Percentiles rank a stretch among this genome's conserved stretches.
Conservation (phyloP, 2,113 vertebrate species). For the Pongo pygmaeus region DNA sequence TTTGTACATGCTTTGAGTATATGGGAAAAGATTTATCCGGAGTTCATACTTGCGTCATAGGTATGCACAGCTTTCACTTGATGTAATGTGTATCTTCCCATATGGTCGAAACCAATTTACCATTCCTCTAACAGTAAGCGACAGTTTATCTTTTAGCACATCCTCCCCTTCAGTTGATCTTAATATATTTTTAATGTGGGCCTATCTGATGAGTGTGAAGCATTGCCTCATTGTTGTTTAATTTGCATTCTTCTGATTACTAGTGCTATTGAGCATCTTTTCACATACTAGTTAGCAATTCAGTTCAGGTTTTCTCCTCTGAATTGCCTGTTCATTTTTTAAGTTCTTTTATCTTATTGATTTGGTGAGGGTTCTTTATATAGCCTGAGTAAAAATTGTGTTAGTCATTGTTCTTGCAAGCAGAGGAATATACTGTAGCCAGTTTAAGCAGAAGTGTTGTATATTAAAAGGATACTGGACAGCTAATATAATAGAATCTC, state of each 20-base stretch:
- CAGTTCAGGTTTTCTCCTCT: not conserved
- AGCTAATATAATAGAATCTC: not conserved
- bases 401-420: not conserved
- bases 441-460: not conserved
- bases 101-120: not conserved
- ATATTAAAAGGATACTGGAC: not conserved
- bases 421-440: not conserved
- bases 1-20: not conserved
- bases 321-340: not conserved
- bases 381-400: not conserved
- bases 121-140: not conserved
- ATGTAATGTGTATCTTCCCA: too few relatives aligned
- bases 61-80: not conserved
- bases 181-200: not conserved
- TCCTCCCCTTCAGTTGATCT: not conserved
- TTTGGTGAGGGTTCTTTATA: not conserved
- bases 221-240: not conserved
- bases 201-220: not conserved
- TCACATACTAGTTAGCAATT: not conserved
- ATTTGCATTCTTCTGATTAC: constrained; percentile 11
- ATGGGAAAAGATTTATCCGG: not conserved
- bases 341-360: not conserved
- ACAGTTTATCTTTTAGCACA: not conserved
- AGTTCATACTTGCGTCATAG: not conserved
- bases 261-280: not conserved